Base-by-base conservation (phyloP, 2,797 vertebrate genomes). In the Microcaecilia unicolor region DNA sequence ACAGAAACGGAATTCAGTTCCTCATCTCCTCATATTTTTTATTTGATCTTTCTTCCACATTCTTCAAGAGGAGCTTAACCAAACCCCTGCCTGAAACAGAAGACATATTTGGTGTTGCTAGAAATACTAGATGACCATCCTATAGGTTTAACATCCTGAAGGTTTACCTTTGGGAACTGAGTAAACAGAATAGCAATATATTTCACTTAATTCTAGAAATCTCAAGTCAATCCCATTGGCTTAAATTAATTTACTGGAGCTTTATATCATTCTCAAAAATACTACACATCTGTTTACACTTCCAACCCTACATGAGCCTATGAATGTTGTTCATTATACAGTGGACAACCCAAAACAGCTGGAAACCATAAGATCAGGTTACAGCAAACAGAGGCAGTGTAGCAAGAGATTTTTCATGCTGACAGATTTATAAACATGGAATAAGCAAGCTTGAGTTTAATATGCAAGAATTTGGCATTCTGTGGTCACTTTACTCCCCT, bases 261-360 rank as follows among this genome's bases (percentile, higher is more conserved):
- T 18, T 24, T 47, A 29, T 2, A 12, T 22, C 23, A 1, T 22
- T 35, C 31, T 4, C 6, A 6, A 17, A 52, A 52, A 26, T 7
- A 3, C 19, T 14, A 6, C 29, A 3, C 44, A 2, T 41, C 9
- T 34, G 13, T 44, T n/a, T n/a, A n/a, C n/a, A n/a, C n/a, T n/a
- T 23, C 30, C 22, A 18, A 28, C 23, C 7, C 25, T n/a, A 33
- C 6, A 9, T 31, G 6, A 18, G 5, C 10, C 28, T 24, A 8
- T 13, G 3, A 11, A 51, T 55, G 29, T 10, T 30, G 54, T 15
- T 38, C 23, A 35, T 50, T 59, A 48, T 12, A 9, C 24, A 34
- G 47, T 28, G 36, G 28, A 41, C 32, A 49, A 43, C 37, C 44
- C 13, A 67, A 64, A 52, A 6, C 16, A 28, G 6, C 53, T 43